A percentile compares a stretch with the other conserved stretches of the same genome.
Evolutionary conservation across 1,140 invertebrate species (phyloP).

Genomic region (Drosophila hydei): DNA sequence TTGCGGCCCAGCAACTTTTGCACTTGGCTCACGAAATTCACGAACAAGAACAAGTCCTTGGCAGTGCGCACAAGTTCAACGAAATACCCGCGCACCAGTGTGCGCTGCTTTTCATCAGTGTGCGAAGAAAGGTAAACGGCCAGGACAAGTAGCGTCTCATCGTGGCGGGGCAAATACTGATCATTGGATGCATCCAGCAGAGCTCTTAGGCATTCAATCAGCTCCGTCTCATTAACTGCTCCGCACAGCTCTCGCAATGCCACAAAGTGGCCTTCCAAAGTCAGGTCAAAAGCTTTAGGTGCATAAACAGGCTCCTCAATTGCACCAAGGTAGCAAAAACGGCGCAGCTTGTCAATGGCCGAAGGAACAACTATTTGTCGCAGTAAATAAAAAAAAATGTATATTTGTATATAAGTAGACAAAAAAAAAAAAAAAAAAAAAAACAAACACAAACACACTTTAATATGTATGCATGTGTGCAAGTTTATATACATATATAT

Average conservation of each 20-base stretch:
- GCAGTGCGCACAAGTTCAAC: slow-evolving; percentile 44
- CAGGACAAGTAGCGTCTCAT: slow-evolving; percentile 69
- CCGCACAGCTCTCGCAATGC: slow-evolving; percentile 32
- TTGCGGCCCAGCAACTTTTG: slow-evolving; percentile 47
- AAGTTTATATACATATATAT: background rate
- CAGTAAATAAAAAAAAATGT: background rate
- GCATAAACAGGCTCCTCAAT: slow-evolving; percentile 61
- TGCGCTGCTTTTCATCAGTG: slow-evolving; percentile 51
- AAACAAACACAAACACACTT: background rate
- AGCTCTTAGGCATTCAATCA: slow-evolving; percentile 39
- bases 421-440: slow-evolving; percentile 3
- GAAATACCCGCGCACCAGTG: slow-evolving; percentile 45
- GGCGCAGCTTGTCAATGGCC: slow-evolving; percentile 47
- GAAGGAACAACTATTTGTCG: slow-evolving; percentile 9
- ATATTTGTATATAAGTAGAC: slow-evolving; percentile 1
- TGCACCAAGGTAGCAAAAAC: slow-evolving; percentile 73
- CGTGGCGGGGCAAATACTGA: slow-evolving; percentile 48
- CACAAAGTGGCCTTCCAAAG: slow-evolving; percentile 21
- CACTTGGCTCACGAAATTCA: slow-evolving; percentile 55
- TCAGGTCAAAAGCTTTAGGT: slow-evolving; percentile 26
- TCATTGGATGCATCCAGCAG: slow-evolving; percentile 29
- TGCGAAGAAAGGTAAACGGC: slow-evolving; percentile 57
- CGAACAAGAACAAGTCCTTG: slow-evolving; percentile 63
- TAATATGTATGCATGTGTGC: background rate
- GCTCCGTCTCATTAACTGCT: slow-evolving; percentile 20